Evolutionary conservation across 30 jellyfish, hydroid and myxozoan genomes (phyloP).

Genomic region (Hydra vulgaris): DNA sequence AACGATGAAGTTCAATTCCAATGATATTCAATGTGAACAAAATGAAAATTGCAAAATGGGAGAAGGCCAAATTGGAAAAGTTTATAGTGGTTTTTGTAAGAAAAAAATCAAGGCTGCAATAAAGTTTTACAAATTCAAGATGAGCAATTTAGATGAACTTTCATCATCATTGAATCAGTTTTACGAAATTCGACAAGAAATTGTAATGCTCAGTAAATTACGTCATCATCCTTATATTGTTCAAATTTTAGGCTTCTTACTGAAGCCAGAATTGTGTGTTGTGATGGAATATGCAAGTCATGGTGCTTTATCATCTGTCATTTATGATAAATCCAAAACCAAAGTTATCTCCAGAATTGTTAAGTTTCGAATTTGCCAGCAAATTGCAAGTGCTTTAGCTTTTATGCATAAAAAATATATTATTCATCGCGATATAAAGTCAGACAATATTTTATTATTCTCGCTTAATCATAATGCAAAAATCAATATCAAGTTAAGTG

Average conservation of each 20-base stretch:
- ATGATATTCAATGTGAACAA: constrained; percentile 28
- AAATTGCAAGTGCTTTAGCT: constrained; percentile 53
- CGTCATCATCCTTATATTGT: constrained; percentile 60
- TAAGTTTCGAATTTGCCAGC: constrained; percentile 63
- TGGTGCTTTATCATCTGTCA: constrained; percentile 49
- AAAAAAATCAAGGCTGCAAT: constrained; percentile 54
- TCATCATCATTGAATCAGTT: constrained; percentile 45
- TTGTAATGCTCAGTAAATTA: constrained; percentile 53
- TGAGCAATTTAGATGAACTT: constrained; percentile 10
- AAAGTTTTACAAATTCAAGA: constrained; percentile 41
- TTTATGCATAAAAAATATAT: constrained; percentile 53
- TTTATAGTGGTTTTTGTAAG: constrained; percentile 51
- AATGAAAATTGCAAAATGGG: constrained; percentile 53
- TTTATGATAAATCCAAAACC: constrained; percentile 19
- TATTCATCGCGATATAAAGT: constrained; percentile 83
- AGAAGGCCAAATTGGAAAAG: constrained; percentile 68
- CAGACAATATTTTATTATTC: constrained; percentile 72
- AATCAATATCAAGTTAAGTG: constrained; percentile 62
- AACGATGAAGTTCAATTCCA: constrained; percentile 22
- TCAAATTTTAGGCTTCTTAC: constrained; percentile 56
- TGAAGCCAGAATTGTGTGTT: constrained; percentile 61
- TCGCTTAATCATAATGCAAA: constrained; percentile 45
- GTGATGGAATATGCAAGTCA: constrained; percentile 71
- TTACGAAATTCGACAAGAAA: constrained; percentile 86
- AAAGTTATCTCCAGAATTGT: constrained; percentile 31